Evolutionary conservation across 2,113 vertebrate species (phyloP), one percentile per base, ranked within the genome.

Genomic region (Takifugu bimaculatus): DNA sequence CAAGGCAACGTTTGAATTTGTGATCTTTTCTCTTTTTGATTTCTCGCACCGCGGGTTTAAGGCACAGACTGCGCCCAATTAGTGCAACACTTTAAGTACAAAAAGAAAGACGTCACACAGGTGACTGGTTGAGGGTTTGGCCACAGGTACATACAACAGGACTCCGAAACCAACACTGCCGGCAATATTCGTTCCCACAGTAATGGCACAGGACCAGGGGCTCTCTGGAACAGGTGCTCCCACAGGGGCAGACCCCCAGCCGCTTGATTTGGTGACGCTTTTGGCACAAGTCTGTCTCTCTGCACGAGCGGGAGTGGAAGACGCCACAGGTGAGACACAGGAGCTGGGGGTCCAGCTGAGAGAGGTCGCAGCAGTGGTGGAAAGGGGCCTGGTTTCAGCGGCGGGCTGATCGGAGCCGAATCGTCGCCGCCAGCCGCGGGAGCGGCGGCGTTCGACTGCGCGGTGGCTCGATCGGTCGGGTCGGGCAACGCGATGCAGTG

Each of bases 141-240:
- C 90, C 88, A 0, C 91, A 92, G 13, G 0, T 7, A 62, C 91
- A 92, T 0, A 0, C 0, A 0, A 89, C 0, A 0, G 87, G 82
- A 10, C 0, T 58, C 52, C 71, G 68, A 54, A 74, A 90, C 89
- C 84, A 92, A 10, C 91, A 92, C 0, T 4, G 2, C 1, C 3
- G 68, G 26, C 90, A 92, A 11, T 63, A 82, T 54, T 81, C 78
- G 0, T 7, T 28, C 13, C 72, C 74, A 49, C 90, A 92, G 35
- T 87, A 86, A 6, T 70, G 60, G 66, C 91, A 92, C 10, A 88
- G 52, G 0, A 80, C 55, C 32, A 79, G 27, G 0, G 81, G 78
- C 0, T 57, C 66, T 5, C 77, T 70, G 20, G 42, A 0, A 15
- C 84, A 88, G 0, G 0, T 0, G 54, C 2, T 68, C 0, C 75